Evolutionary conservation across 2,888 invertebrate species (phyloP), one percentile per base, ranked within the genome.

Genomic region (Drosophila cognata): DNA sequence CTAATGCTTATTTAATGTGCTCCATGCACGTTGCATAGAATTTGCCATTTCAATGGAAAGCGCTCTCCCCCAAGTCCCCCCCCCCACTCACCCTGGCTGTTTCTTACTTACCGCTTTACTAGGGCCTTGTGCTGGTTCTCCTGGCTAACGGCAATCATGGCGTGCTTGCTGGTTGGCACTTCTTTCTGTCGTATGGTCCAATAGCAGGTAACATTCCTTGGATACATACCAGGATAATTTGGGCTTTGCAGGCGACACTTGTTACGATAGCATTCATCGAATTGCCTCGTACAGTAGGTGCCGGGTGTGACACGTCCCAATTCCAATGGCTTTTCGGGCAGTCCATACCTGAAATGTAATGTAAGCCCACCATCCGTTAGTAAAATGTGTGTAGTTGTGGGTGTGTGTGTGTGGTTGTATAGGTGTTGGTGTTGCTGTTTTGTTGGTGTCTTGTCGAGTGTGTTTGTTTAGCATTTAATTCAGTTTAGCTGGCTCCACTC

Each of bases 211-310:
- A 98, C 97, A 93, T 98, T 98, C 79, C 98, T 94, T 74, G 93
- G 93, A 91, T 93, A 93, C 95, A 97, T 97, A 69, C 97, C 97
- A 16, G 98, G 98, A 92, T 97, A 98, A 93, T 98, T 98, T 60
- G 98, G 98, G 81, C 97, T 97, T 93, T 98, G 98, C 78, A 98
- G 94, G 60, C 97, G 95, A 92, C 98, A 98, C 71, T 96, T 96
- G 91, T 97, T 97, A 75, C 96, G 95, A 92, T 97, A 96, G 94
- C 97, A 96, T 94, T 97, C 96, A 94, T 98, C 96, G 93, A 97
- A 96, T 92, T 97, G 96, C 89, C 97, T 94, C 91, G 97, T 95
- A 94, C 97, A 96, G 94, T 97, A 96, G 76, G 97, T 96, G 68
- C 96, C 96, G 3, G 97, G 97, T 2, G 97, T 97, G 60, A 97